Evolutionary conservation across 2,113 vertebrate species (phyloP).

Genomic region (Chloropsis hardwickii): DNA sequence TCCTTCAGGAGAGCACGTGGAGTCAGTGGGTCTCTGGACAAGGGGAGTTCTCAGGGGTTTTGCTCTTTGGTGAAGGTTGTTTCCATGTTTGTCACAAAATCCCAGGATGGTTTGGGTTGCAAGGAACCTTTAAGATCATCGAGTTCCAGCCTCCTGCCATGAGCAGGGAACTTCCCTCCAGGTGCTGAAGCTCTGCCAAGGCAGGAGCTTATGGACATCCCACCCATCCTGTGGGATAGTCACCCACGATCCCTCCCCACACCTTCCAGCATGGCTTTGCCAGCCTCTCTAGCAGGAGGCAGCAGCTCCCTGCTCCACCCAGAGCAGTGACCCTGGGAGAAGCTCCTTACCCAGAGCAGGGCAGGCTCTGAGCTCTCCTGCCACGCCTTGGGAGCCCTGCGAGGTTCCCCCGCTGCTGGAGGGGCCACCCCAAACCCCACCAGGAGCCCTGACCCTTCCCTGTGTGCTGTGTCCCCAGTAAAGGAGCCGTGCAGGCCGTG

Average conservation of each 20-base stretch:
- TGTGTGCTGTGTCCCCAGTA: conserved; percentile 71
- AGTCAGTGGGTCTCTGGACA: not conserved
- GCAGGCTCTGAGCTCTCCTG: not conserved
- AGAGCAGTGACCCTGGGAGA: not conserved
- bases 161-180: not conserved
- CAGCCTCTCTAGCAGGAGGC: not conserved
- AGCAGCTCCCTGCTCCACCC: not conserved
- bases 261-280: not conserved
- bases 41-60: not conserved
- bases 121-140: accelerated
- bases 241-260: accelerated
- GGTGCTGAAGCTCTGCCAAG: not conserved
- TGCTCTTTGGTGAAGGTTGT: not conserved
- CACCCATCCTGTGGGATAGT: not conserved
- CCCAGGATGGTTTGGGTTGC: not conserved
- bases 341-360: not conserved
- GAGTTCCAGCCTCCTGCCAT: not conserved
- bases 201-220: not conserved
- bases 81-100: not conserved
- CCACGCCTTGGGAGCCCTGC: not conserved
- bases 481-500: conserved; percentile 86
- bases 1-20: accelerated
- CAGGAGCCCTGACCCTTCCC: not conserved
- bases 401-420: not conserved
- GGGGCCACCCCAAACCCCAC: accelerated